These are phyloP conservation scores for Matsumyia berberina DNA, from an alignment of 2,888 invertebrate genomes.

Conservation along the genomic window DNA sequence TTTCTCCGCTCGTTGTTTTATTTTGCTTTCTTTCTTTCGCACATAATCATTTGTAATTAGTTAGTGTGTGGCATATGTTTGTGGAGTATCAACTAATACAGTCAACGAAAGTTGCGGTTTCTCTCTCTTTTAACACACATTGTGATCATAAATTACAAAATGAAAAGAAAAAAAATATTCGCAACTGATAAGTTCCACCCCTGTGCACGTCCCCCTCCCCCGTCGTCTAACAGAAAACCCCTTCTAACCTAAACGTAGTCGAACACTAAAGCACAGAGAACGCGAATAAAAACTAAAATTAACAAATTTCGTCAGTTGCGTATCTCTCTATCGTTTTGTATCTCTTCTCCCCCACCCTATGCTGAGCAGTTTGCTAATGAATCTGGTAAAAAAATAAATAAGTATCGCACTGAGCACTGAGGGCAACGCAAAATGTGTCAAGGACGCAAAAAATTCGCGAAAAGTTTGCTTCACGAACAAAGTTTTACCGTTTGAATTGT, in stretches of 20 bases:
- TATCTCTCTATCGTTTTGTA: conserved; percentile 2
- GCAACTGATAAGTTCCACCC: conserved; percentile 59
- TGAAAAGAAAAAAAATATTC: background rate
- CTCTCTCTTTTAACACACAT: background rate
- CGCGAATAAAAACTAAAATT: conserved; percentile 9
- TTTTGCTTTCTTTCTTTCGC: background rate
- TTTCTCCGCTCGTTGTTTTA: background rate
- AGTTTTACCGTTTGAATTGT: conserved; percentile 47
- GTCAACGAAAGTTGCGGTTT: background rate
- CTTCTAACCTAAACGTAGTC: background rate
- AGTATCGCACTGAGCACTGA: background rate
- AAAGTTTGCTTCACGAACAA: conserved; percentile 34
- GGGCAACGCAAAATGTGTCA: conserved; percentile 66
- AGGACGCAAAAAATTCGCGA: conserved; percentile 65
- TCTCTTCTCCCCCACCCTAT: conserved; percentile 2
- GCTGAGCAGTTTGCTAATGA: background rate
- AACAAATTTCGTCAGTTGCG: conserved; percentile 30
- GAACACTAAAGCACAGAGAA: background rate
- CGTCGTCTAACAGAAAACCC: conserved; percentile 1
- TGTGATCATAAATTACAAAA: conserved; percentile 21
- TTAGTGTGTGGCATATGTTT: conserved; percentile 22
- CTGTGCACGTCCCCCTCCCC: background rate
- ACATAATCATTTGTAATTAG: conserved; percentile 46
- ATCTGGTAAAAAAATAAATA: background rate
- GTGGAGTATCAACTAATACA: conserved; percentile 5